phyloP scores from a whole-genome alignment of 2,888 invertebrate species.

The Ctena decussata region DNA sequence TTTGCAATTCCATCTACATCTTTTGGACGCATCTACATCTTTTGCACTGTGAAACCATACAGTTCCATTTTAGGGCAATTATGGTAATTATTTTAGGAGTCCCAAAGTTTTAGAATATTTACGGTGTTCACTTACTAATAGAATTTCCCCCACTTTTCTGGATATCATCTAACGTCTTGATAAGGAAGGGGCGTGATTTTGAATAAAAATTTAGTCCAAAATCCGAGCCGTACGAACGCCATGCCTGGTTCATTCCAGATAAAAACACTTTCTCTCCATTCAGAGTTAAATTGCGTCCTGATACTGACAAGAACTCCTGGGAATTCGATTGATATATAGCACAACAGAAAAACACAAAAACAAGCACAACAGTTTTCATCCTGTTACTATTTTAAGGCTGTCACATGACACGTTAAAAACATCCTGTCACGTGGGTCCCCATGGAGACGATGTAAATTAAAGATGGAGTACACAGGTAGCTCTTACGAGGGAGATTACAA shows the following conservation, averaged over 20 bases:
- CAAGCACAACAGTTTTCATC: not conserved
- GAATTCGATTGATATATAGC: not conserved
- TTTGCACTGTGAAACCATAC: too few species aligned
- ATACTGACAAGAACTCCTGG: conserved; percentile 54
- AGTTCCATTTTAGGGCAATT: too few species aligned
- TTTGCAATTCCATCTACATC: too few species aligned
- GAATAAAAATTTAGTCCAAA: conserved; percentile 63
- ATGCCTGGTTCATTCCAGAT: conserved; percentile 71
- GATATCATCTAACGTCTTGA: conserved; percentile 52
- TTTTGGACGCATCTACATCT: too few species aligned
- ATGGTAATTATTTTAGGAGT: too few species aligned
- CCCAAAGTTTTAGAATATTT: too few species aligned
- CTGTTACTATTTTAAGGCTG: not conserved
- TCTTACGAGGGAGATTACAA: conserved; percentile 84
- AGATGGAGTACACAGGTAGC: conserved; percentile 87
- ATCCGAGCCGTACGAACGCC: conserved; percentile 64
- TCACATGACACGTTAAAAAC: not conserved
- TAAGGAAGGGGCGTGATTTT: conserved; percentile 45
- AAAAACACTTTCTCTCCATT: conserved; percentile 68
- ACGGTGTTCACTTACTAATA: conserved; percentile 64
- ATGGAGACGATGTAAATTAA: conserved; percentile 68
- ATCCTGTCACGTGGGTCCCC: conserved; percentile 28
- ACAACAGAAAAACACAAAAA: not conserved
- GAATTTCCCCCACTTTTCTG: conserved; percentile 65
- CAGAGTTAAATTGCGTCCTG: conserved; percentile 44